phyloP scores from a whole-genome alignment of 2,797 vertebrate species.

The Sebastes cheni region DNA sequence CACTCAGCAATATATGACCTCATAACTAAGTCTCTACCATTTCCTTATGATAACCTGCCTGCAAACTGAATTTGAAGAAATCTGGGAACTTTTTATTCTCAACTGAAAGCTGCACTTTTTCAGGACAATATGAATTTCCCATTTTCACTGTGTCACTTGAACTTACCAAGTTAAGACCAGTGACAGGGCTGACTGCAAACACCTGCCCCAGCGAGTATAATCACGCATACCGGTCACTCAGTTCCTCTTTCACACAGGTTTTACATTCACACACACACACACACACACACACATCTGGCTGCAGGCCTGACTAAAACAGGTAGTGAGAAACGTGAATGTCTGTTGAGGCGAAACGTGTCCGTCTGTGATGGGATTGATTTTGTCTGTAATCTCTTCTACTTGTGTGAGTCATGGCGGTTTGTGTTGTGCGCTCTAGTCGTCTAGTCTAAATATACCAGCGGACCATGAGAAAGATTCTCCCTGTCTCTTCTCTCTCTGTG shows the following conservation, averaged over 20 bases:
- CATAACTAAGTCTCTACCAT: not conserved
- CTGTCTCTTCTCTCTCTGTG: slow-evolving; percentile 24
- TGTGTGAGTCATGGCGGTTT: slow-evolving; percentile 63
- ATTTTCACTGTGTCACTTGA: not conserved
- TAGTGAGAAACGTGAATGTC: slow-evolving; percentile 68
- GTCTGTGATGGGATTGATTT: slow-evolving; percentile 39
- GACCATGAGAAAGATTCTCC: slow-evolving; percentile 68
- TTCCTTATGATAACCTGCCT: not conserved
- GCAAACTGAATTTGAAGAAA: not conserved
- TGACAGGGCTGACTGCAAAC: slow-evolving; percentile 27
- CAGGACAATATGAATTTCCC: not conserved
- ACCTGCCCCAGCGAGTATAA: slow-evolving; percentile 26
- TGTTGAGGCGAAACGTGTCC: slow-evolving; percentile 55
- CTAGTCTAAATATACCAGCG: slow-evolving; percentile 72
- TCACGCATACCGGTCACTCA: slow-evolving; percentile 18
- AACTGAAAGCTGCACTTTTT: not conserved
- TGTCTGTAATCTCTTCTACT: slow-evolving; percentile 24
- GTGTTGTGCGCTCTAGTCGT: slow-evolving; percentile 44
- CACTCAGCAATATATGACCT: not conserved
- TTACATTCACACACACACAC: not conserved
- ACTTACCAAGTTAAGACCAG: not conserved
- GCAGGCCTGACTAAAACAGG: slow-evolving; percentile 66
- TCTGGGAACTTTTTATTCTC: not conserved
- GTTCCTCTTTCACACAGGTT: slow-evolving; percentile 54
- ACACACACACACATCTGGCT: not conserved